phyloP scores from a whole-genome alignment of 2,797 vertebrate species.

The Moxostoma hubbsi region DNA sequence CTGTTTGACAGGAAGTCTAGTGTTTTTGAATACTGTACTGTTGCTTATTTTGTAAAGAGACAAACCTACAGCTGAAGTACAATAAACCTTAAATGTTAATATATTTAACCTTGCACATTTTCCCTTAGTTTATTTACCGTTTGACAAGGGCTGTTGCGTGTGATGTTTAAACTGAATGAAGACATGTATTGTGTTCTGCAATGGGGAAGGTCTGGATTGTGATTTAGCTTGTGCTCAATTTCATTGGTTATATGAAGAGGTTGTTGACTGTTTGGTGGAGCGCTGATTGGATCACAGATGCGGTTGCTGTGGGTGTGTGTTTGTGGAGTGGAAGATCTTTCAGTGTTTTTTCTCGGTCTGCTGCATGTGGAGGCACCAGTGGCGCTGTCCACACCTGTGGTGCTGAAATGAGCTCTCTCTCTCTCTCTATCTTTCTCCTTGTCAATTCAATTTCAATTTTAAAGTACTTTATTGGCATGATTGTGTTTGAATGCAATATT shows the following conservation, averaged over 20 bases:
- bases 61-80: background rate
- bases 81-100: background rate
- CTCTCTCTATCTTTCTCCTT: constrained; percentile 36
- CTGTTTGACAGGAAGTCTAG: background rate
- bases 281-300: background rate
- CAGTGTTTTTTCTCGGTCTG: background rate
- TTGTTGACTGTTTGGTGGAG: background rate
- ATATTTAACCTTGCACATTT: background rate
- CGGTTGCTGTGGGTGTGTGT: background rate
- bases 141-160: background rate
- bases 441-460: too few relatives aligned
- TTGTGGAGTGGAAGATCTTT: too few relatives aligned
- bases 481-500: too few relatives aligned
- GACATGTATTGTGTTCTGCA: background rate
- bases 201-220: background rate
- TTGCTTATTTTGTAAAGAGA: background rate
- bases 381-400: constrained; percentile 79
- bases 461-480: too few relatives aligned
- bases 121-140: background rate
- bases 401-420: constrained; percentile 74
- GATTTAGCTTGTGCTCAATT: background rate
- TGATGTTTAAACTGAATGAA: background rate
- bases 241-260: background rate
- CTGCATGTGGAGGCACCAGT: constrained; percentile 69
- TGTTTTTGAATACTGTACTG: background rate